These are phyloP conservation scores for Calliopsis andreniformis DNA, from an alignment of 1,140 invertebrate genomes.

Conservation along the genomic window DNA sequence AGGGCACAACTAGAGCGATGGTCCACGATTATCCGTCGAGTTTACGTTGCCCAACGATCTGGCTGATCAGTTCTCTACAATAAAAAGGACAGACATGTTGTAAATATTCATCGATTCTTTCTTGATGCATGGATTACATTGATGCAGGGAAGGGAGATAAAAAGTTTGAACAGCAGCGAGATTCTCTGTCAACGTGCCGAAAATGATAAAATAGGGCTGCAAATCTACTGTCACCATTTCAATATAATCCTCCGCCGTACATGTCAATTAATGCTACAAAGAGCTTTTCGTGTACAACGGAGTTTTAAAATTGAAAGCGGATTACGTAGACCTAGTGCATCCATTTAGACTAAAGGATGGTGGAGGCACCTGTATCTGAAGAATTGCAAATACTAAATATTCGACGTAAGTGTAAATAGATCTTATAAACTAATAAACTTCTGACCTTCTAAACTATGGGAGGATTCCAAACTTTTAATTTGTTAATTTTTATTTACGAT, in stretches of 20 bases:
- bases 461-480: too few relatives aligned
- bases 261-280: constrained; percentile 46
- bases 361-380: too few relatives aligned
- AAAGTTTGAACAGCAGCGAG: not conserved
- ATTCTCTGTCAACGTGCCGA: not conserved
- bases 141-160: not conserved
- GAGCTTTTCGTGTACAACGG: constrained; percentile 13
- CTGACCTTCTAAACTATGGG: too few relatives aligned
- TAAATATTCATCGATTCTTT: not conserved
- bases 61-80: constrained; percentile 15
- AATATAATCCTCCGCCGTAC: constrained; percentile 3
- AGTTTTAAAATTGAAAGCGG: constrained; percentile 28
- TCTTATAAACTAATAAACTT: too few relatives aligned
- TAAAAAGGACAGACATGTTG: not conserved
- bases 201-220: not conserved
- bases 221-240: not conserved
- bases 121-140: too few relatives aligned
- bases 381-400: too few relatives aligned
- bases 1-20: constrained; percentile 59
- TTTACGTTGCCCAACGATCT: not conserved
- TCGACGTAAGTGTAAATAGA: too few relatives aligned
- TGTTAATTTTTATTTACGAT: too few relatives aligned
- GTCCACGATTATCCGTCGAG: constrained; percentile 39
- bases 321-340: constrained; percentile 1
- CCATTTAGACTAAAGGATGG: constrained; percentile 17